Evolutionary conservation across 2,888 invertebrate genomes (phyloP).

Genomic region (Nycteola revayana): DNA sequence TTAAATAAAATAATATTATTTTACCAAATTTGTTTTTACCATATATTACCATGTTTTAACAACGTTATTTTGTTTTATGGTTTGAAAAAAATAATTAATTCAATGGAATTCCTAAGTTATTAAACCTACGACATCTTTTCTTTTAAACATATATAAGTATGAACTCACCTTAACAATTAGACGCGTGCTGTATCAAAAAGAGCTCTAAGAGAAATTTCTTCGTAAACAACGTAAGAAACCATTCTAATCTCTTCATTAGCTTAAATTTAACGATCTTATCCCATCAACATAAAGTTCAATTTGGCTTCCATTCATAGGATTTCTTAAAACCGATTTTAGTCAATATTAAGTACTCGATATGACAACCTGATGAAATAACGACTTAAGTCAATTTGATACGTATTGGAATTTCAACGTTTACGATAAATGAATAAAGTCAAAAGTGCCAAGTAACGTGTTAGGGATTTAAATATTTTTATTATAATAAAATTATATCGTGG

Average conservation of each 20-base stretch:
- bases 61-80: no score
- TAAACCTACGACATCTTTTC: no score
- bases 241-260: conserved; percentile 57
- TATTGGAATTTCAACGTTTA: conserved; percentile 3
- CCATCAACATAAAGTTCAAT: conserved; percentile 31
- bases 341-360: conserved; percentile 44
- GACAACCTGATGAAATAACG: conserved; percentile 3
- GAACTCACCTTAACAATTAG: conserved; percentile 21
- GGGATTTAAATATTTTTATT: conserved; percentile 31
- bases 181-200: conserved; percentile 56
- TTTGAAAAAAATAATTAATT: no score
- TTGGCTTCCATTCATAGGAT: conserved; percentile 33
- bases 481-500: conserved; percentile 67
- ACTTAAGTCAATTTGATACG: conserved; percentile 2
- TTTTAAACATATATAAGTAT: no score
- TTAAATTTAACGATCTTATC: conserved; percentile 34
- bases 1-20: no score
- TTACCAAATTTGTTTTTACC: no score
- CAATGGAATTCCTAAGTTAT: no score
- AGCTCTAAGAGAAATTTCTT: conserved; percentile 47
- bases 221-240: conserved; percentile 44
- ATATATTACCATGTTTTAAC: no score
- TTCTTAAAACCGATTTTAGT: conserved; percentile 40
- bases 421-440: background rate
- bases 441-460: background rate